These are phyloP conservation scores for Saccostrea glomerata DNA, from an alignment of 1,140 invertebrate genomes.

Conservation along the genomic window DNA sequence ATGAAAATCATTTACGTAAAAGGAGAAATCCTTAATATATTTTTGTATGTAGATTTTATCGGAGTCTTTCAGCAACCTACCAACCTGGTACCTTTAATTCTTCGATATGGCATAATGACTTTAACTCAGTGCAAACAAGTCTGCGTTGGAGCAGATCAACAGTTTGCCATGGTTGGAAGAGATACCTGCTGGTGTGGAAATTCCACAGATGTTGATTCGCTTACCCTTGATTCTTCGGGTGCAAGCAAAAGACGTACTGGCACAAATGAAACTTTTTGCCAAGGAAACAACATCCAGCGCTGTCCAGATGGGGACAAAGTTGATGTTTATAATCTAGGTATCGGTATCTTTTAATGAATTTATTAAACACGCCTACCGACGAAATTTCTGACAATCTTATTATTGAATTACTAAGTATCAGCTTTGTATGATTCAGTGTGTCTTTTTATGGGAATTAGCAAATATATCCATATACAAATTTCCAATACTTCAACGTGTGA, in stretches of 20 bases:
- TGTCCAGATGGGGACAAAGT: not conserved
- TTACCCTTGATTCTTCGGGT: not conserved
- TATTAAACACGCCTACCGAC: too few relatives aligned
- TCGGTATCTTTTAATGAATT: too few relatives aligned
- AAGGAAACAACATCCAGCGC: not conserved
- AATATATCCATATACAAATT: too few relatives aligned
- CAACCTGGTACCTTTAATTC: not conserved
- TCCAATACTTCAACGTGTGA: too few relatives aligned
- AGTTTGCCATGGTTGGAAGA: not conserved
- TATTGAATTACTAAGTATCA: not conserved
- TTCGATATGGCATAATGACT: not conserved
- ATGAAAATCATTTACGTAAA: too few relatives aligned
- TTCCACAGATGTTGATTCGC: not conserved
- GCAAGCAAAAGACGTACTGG: not conserved
- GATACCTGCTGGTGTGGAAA: slow-evolving; percentile 11
- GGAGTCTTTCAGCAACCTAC: not conserved
- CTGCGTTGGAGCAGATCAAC: not conserved
- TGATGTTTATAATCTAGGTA: not conserved
- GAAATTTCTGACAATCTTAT: too few relatives aligned
- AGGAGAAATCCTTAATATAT: too few relatives aligned
- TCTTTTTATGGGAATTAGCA: too few relatives aligned
- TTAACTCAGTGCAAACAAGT: slow-evolving; percentile 23
- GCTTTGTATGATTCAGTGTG: too few relatives aligned
- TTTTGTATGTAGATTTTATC: slow-evolving; percentile 7
- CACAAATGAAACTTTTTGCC: not conserved